A percentile compares a stretch with the other conserved stretches of the same genome.
These are phyloP conservation scores for Ophioninae sp. DNA, from an alignment of 2,888 invertebrate genomes.

Conservation along the genomic window DNA sequence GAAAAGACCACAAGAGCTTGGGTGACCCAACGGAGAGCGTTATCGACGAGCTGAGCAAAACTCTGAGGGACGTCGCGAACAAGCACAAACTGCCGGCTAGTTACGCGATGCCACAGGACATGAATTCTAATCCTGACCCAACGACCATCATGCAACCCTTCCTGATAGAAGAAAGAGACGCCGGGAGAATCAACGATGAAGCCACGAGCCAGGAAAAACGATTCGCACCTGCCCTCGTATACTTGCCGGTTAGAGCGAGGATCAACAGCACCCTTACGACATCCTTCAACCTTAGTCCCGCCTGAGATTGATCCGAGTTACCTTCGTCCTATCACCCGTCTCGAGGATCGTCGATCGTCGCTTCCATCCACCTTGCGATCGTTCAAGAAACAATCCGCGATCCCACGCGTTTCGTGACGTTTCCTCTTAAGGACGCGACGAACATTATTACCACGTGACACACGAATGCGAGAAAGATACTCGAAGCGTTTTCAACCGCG, in stretches of 20 bases:
- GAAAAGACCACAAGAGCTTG: conserved; percentile 80
- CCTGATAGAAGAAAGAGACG: conserved; percentile 87
- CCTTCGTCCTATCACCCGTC: neutral
- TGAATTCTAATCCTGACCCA: conserved; percentile 78
- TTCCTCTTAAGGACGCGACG: neutral
- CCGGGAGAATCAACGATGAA: conserved; percentile 67
- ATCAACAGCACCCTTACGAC: conserved; percentile 93
- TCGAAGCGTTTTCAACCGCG: too few species aligned
- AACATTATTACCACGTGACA: neutral
- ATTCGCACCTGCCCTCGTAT: conserved; percentile 95
- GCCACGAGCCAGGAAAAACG: conserved; percentile 80
- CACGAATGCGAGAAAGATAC: neutral
- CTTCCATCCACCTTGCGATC: neutral
- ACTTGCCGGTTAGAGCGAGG: conserved; percentile 95
- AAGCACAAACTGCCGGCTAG: conserved; percentile 84
- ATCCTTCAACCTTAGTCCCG: conserved; percentile 96
- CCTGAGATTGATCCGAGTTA: conserved; percentile 82
- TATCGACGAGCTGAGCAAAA: conserved; percentile 81
- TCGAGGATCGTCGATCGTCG: conserved; percentile 11
- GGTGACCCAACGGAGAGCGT: conserved; percentile 79
- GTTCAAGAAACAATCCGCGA: neutral
- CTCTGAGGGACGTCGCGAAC: conserved; percentile 83
- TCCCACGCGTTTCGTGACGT: neutral
- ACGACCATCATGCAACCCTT: conserved; percentile 96
- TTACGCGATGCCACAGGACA: conserved; percentile 85